Percentiles rank a stretch among this genome's conserved stretches.
These are phyloP conservation scores for Camponotus pennsylvanicus DNA, from an alignment of 1,140 invertebrate species.

Conservation along the genomic window DNA sequence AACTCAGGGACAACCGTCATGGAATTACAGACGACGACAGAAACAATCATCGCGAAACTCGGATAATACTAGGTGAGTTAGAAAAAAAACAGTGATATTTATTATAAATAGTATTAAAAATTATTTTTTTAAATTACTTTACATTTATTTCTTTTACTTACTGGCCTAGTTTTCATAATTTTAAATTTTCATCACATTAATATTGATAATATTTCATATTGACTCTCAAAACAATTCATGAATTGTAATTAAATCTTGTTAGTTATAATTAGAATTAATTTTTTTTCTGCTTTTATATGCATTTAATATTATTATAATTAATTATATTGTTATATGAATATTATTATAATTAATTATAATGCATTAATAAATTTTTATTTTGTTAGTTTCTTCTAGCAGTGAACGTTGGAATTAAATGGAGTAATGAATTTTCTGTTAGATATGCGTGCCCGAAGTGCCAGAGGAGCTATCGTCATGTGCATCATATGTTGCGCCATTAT, in stretches of 20 bases:
- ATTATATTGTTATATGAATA: background rate
- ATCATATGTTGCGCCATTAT: conserved; percentile 86
- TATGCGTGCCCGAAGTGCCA: conserved; percentile 79
- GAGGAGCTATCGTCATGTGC: conserved; percentile 78
- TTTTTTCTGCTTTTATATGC: background rate
- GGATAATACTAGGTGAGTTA: conserved; percentile 50
- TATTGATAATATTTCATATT: background rate
- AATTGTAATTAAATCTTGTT: background rate
- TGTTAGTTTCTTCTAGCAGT: background rate
- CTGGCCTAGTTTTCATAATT: background rate
- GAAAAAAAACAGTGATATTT: background rate
- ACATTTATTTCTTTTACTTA: background rate
- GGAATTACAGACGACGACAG: background rate
- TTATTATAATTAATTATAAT: conserved; percentile 10
- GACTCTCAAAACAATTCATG: background rate
- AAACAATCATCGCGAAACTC: background rate
- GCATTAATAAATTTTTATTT: background rate
- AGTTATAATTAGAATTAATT: background rate
- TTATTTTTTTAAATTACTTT: background rate
- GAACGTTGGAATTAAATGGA: background rate
- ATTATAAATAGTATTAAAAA: background rate
- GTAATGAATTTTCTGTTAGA: conserved; percentile 49
- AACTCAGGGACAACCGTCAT: background rate
- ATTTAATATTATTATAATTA: background rate
- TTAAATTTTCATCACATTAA: background rate